Percentiles rank a stretch among this genome's conserved stretches.
Conservation (phyloP, 2,888 invertebrate genomes). For the Patella caerulea region DNA sequence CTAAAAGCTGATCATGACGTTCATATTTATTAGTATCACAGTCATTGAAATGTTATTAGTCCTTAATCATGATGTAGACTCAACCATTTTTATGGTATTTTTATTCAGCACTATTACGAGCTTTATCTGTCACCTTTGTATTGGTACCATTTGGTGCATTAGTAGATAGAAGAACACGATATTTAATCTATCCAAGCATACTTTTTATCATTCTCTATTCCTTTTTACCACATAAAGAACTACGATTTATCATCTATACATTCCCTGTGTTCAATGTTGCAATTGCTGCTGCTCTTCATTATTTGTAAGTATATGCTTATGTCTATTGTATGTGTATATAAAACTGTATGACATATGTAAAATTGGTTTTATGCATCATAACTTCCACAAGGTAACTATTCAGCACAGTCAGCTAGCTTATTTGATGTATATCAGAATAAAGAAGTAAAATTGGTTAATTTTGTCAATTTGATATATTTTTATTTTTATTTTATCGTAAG, state of each 20-base stretch:
- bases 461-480: no score
- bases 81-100: slow-evolving; percentile 96
- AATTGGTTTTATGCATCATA: no score
- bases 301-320: slow-evolving; percentile 80
- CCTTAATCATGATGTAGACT: slow-evolving; percentile 55
- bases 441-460: not conserved
- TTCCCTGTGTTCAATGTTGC: slow-evolving; percentile 95
- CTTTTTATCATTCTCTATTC: slow-evolving; percentile 92
- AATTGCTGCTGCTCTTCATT: slow-evolving; percentile 87
- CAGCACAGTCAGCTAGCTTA: no score
- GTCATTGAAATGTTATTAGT: slow-evolving; percentile 6
- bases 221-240: slow-evolving; percentile 96
- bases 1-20: no score
- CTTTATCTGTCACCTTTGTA: slow-evolving; percentile 85
- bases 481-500: no score
- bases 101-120: slow-evolving; percentile 95
- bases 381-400: no score
- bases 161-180: slow-evolving; percentile 78
- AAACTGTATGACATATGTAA: no score
- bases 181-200: slow-evolving; percentile 66
- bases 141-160: slow-evolving; percentile 77
- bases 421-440: not conserved
- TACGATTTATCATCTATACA: slow-evolving; percentile 97
- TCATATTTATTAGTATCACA: no score
- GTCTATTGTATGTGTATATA: no score